Conservation (phyloP, 2,888 invertebrate species). For the Girardia tigrina region DNA sequence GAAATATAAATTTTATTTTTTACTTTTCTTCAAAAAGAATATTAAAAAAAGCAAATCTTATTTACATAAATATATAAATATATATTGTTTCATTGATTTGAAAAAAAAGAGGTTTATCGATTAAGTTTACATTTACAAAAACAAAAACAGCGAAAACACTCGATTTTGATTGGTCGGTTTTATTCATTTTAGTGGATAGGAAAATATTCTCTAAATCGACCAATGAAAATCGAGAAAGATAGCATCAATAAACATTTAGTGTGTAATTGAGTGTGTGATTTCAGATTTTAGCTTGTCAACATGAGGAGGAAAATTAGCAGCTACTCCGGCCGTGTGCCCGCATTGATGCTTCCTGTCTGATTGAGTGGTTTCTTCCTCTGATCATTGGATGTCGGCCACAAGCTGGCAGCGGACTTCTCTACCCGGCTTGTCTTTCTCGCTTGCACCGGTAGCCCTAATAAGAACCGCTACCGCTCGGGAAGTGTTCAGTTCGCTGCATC, state of each 20-base stretch:
- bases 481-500: slow-evolving; percentile 23
- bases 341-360: slow-evolving; percentile 23
- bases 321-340: slow-evolving; percentile 20
- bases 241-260: slow-evolving; percentile 17
- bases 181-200: neutral
- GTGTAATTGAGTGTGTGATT: neutral
- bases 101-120: neutral
- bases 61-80: too few relatives aligned
- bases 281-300: slow-evolving; percentile 23
- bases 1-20: too few relatives aligned
- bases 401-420: slow-evolving; percentile 23
- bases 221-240: neutral
- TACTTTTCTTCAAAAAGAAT: too few relatives aligned
- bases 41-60: too few relatives aligned
- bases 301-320: slow-evolving; percentile 23
- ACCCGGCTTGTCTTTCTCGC: slow-evolving; percentile 18
- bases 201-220: neutral
- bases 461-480: slow-evolving; percentile 23
- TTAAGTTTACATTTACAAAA: neutral
- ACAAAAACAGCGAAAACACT: slow-evolving; percentile 3
- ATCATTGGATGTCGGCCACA: slow-evolving; percentile 23
- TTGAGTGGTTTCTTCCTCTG: slow-evolving; percentile 23
- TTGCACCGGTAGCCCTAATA: slow-evolving; percentile 23
- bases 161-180: neutral
- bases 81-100: too few relatives aligned